Percentiles rank a stretch among this genome's conserved stretches.
These are phyloP conservation scores for Sanderia malayensis DNA, from an alignment of 30 jellyfish, hydroid and myxozoan genomes.

Conservation along the genomic window DNA sequence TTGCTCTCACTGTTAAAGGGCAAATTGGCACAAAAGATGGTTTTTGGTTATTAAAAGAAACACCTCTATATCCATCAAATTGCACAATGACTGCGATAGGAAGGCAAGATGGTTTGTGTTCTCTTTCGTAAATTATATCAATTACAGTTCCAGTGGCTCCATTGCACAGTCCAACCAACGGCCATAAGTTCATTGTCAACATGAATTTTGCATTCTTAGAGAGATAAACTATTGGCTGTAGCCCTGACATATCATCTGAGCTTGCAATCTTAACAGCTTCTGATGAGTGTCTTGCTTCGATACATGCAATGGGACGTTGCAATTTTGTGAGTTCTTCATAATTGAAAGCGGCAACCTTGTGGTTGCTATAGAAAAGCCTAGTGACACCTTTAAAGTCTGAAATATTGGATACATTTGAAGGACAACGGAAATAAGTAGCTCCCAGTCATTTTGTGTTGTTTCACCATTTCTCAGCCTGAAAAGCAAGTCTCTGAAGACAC, in stretches of 20 bases:
- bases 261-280: not conserved
- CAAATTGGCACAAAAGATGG: slow-evolving; percentile 25
- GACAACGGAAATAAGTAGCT: slow-evolving; percentile 2
- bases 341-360: not conserved
- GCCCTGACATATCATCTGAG: not conserved
- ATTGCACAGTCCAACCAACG: no score
- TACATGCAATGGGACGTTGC: not conserved
- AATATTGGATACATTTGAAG: not conserved
- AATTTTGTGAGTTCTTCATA: slow-evolving; percentile 2
- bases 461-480: slow-evolving; percentile 19
- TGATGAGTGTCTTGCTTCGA: not conserved
- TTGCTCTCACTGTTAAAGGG: slow-evolving; percentile 7
- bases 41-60: slow-evolving; percentile 3
- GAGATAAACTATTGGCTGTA: not conserved
- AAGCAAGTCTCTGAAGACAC: not conserved
- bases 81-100: slow-evolving; percentile 54
- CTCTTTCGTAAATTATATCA: slow-evolving; percentile 36
- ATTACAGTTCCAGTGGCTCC: no score
- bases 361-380: slow-evolving; percentile 16
- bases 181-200: no score
- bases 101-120: slow-evolving; percentile 12
- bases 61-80: slow-evolving; percentile 29
- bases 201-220: slow-evolving; percentile 16
- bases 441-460: slow-evolving; percentile 7
- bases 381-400: slow-evolving; percentile 1